Evolutionary conservation across 1,140 invertebrate genomes (phyloP).

Genomic region (Trissolcus basalis): DNA sequence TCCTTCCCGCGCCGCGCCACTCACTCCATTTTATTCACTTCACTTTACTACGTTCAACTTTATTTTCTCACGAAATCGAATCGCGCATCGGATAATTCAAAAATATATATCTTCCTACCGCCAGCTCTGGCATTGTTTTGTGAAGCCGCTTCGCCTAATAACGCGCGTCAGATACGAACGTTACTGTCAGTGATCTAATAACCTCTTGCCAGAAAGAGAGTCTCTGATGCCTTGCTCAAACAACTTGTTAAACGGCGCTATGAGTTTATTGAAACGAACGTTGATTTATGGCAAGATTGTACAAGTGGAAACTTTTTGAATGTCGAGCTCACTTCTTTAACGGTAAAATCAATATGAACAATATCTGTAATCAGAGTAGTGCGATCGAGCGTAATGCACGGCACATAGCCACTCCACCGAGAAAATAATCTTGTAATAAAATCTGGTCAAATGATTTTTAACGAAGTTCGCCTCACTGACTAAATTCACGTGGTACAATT

Average conservation of each 20-base stretch:
- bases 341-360: constrained; percentile 55
- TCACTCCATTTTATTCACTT: constrained; percentile 55
- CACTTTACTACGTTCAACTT: constrained; percentile 46
- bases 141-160: not conserved
- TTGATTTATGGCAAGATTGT: constrained; percentile 11
- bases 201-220: not conserved
- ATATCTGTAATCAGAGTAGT: constrained; percentile 47
- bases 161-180: not conserved
- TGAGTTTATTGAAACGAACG: constrained; percentile 5
- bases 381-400: constrained; percentile 50
- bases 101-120: constrained; percentile 28
- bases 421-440: constrained; percentile 56
- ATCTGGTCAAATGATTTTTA: constrained; percentile 52
- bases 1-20: constrained; percentile 18
- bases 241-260: constrained; percentile 12
- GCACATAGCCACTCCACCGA: constrained; percentile 40
- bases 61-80: constrained; percentile 48
- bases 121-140: no score
- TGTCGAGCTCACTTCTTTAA: constrained; percentile 25
- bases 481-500: constrained; percentile 26
- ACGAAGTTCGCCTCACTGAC: constrained; percentile 36
- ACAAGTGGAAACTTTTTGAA: constrained; percentile 37
- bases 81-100: constrained; percentile 28
- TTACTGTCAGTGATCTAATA: not conserved
- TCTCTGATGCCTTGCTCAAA: constrained; percentile 10